These are phyloP conservation scores for Eunapius fragilis DNA, from an alignment of 37 sponge, comb jelly and placozoan genomes.

Conservation along the genomic window DNA sequence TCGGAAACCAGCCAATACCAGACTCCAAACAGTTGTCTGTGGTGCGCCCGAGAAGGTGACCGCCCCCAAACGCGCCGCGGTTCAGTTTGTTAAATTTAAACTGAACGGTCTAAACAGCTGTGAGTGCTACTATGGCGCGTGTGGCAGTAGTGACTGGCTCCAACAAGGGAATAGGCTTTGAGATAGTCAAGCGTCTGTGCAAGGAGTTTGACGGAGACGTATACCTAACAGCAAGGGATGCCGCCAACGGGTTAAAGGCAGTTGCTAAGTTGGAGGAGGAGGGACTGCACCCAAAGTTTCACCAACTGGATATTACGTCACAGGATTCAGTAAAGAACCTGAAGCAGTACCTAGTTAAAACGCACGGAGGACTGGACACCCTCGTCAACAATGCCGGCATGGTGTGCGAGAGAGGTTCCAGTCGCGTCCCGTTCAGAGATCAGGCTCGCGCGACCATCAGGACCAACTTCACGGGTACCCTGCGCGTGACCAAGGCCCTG, in stretches of 20 bases:
- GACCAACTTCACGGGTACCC: conserved; percentile 84
- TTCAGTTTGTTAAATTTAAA: too few relatives aligned
- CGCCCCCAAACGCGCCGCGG: too few relatives aligned
- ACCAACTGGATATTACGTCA: conserved; percentile 86
- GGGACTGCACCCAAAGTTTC: conserved; percentile 71
- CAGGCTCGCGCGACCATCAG: conserved; percentile 70
- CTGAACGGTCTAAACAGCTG: too few relatives aligned
- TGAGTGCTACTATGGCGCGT: not conserved
- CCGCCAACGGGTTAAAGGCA: conserved; percentile 57
- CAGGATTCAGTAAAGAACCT: conserved; percentile 51
- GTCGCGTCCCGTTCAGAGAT: conserved; percentile 69
- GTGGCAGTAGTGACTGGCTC: conserved; percentile 91
- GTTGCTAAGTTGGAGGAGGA: conserved; percentile 61
- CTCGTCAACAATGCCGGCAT: conserved; percentile 91
- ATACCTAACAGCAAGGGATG: conserved; percentile 72
- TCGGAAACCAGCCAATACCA: too few relatives aligned
- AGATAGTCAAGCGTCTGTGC: conserved; percentile 84
- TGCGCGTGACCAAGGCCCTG: conserved; percentile 67
- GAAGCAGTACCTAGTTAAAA: conserved; percentile 41
- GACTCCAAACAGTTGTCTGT: too few relatives aligned
- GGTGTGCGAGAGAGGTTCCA: conserved; percentile 57
- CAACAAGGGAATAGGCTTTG: conserved; percentile 93
- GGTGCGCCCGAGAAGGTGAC: too few relatives aligned
- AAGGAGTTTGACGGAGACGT: conserved; percentile 83
- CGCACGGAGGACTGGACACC: conserved; percentile 87